Conservation (phyloP, 2,888 invertebrate species). For the Amorpha juglandis region DNA sequence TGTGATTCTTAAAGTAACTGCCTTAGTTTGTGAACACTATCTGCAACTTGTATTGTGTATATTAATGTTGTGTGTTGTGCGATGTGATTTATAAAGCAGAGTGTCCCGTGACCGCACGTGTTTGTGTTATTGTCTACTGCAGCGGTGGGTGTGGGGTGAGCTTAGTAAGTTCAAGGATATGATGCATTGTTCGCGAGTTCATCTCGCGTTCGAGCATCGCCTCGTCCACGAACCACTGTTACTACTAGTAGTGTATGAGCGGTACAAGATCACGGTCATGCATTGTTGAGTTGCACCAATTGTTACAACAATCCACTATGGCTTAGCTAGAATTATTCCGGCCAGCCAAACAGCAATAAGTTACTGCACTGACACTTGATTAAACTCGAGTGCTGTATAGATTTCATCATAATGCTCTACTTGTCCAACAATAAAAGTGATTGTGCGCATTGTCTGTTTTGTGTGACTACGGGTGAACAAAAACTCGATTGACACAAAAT, state of each 20-base stretch:
- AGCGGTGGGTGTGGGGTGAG: background rate
- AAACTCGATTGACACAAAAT: background rate
- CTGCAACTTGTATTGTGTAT: too few species aligned
- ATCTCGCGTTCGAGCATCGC: background rate
- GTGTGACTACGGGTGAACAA: background rate
- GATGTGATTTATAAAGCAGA: background rate
- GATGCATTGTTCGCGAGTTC: constrained; percentile 3
- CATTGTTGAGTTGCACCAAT: background rate
- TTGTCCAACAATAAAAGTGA: constrained; percentile 7
- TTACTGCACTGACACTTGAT: background rate
- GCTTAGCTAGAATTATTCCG: background rate
- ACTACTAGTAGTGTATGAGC: background rate
- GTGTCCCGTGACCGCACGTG: background rate
- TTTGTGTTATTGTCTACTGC: background rate
- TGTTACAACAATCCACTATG: background rate
- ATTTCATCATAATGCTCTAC: constrained; percentile 2
- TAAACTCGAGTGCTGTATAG: background rate
- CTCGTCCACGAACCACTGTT: background rate
- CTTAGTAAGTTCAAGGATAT: constrained; percentile 1
- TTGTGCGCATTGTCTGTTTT: constrained; percentile 14
- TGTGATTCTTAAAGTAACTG: too few species aligned
- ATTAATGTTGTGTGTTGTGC: too few species aligned
- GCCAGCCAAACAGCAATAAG: background rate
- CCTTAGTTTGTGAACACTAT: too few species aligned
- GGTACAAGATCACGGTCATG: constrained; percentile 18